A percentile compares a stretch with the other conserved stretches of the same genome.
Conservation (phyloP, 1,140 invertebrate species). For the Brachionus asplanchnoidis region DNA sequence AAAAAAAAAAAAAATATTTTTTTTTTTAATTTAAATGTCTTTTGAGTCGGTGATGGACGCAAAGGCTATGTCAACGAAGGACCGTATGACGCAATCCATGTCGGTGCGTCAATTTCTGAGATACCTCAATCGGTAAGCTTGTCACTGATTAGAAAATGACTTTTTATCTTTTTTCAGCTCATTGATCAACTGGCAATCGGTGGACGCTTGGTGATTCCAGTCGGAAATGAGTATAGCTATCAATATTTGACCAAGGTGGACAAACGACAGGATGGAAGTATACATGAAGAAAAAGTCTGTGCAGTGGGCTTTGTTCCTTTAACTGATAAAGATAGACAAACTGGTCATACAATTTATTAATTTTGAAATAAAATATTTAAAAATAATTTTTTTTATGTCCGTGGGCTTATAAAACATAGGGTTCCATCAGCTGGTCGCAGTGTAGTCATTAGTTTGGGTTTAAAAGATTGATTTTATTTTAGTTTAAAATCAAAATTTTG, state of each 20-base stretch:
- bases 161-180: slow-evolving; percentile 56
- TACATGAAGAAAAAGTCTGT: slow-evolving; percentile 74
- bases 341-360: neutral
- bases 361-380: neutral
- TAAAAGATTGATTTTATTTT: neutral
- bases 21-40: neutral
- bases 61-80: slow-evolving; percentile 67
- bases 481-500: slow-evolving; percentile 37
- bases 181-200: slow-evolving; percentile 71
- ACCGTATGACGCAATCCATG: slow-evolving; percentile 87
- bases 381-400: too few relatives aligned
- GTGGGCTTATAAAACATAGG: neutral
- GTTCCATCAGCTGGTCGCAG: slow-evolving; percentile 2
- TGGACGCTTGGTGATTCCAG: slow-evolving; percentile 82
- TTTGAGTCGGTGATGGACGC: slow-evolving; percentile 73
- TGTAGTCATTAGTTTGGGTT: neutral
- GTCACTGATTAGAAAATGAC: neutral
- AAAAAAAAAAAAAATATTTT: neutral
- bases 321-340: slow-evolving; percentile 75
- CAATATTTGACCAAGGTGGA: slow-evolving; percentile 64
- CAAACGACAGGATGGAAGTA: slow-evolving; percentile 73
- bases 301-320: slow-evolving; percentile 93
- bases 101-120: slow-evolving; percentile 77
- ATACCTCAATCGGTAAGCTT: slow-evolving; percentile 68
- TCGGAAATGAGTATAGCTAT: slow-evolving; percentile 66